Base-by-base conservation (phyloP, 2,113 vertebrate species). In the Seriola quinqueradiata region DNA sequence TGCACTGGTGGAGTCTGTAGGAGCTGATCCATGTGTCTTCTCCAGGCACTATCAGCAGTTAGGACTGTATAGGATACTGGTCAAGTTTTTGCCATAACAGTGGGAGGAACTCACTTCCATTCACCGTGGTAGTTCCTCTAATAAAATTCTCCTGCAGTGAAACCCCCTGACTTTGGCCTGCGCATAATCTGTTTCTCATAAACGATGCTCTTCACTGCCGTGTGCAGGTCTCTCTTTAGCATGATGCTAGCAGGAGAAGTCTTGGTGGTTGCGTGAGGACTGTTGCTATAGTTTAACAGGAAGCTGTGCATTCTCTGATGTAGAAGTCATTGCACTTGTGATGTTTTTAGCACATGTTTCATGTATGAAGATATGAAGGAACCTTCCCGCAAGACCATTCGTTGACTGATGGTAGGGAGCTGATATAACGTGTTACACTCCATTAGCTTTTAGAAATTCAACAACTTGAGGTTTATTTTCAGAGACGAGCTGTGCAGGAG, bases 21-120 rank as follows among this genome's bases (percentile, higher is more conserved):
- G 1, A 58, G 52, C 23, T 70, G 50, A 9, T 55, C 50, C 0
- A 40, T 6, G 1, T 70, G 50, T 5, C 68, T 40, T 40, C 52
- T 14, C 52, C 69, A 71, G 8, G 58, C 36, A 17, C 36, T 28
- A 12, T 74, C 40, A 9, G 11, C 3, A 5, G 21, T 28, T 1
- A 70, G 44, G 0, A 61, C 28, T 6, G 55, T 70, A 2, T 40
- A 71, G 2, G 77, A 79, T 0, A 72, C 36, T 8, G 64, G 48
- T 71, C 77, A 46, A 10, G 68, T 71, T 16, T 65, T 44, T 0
- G 65, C 54, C 19, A 69, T 57, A 13, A 77, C 23, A 44, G 74
- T 32, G 0, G 63, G 61, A n/a, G 50, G 17, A 23, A 69, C 25
- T 42, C 55, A 78, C 55, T 70, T 63, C 7, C 3, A 54, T 23